A percentile compares a stretch with the other conserved stretches of the same genome.
Conservation (phyloP, 2,888 invertebrate species). For the Charanyca ferruginea region DNA sequence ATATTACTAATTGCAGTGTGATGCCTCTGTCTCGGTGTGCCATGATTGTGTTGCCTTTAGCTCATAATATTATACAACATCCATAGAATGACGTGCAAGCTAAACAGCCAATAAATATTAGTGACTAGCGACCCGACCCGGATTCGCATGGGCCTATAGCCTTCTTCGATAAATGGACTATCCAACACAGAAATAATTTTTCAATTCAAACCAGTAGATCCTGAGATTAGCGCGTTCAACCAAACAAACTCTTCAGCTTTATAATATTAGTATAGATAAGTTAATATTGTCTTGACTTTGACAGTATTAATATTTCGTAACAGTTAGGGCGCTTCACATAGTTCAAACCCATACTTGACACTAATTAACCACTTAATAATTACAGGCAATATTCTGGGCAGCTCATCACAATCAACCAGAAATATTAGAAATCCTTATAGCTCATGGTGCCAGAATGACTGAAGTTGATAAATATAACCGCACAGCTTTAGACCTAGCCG, state of each 20-base stretch:
- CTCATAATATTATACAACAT: neutral
- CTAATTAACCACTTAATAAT: slow-evolving; percentile 42
- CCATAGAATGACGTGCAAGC: no score
- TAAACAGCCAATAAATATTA: neutral
- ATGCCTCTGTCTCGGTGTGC: neutral
- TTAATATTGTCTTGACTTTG: neutral
- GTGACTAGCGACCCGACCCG: no score
- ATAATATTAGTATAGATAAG: no score
- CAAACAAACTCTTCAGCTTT: no score
- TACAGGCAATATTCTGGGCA: slow-evolving; percentile 92
- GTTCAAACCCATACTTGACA: neutral
- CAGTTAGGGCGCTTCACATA: neutral
- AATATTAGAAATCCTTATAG: slow-evolving; percentile 89
- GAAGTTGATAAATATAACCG: slow-evolving; percentile 88
- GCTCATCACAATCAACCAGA: slow-evolving; percentile 90
- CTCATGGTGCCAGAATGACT: slow-evolving; percentile 86
- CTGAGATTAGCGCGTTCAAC: no score
- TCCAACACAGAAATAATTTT: no score
- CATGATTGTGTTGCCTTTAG: neutral
- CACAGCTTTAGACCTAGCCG: slow-evolving; percentile 90
- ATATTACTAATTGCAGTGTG: no score
- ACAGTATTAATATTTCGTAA: neutral
- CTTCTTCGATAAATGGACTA: no score
- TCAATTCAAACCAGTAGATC: no score
- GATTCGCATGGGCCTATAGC: no score